Evolutionary conservation across 1,140 invertebrate species (phyloP).

Genomic region (Drosophila subpulchrella): DNA sequence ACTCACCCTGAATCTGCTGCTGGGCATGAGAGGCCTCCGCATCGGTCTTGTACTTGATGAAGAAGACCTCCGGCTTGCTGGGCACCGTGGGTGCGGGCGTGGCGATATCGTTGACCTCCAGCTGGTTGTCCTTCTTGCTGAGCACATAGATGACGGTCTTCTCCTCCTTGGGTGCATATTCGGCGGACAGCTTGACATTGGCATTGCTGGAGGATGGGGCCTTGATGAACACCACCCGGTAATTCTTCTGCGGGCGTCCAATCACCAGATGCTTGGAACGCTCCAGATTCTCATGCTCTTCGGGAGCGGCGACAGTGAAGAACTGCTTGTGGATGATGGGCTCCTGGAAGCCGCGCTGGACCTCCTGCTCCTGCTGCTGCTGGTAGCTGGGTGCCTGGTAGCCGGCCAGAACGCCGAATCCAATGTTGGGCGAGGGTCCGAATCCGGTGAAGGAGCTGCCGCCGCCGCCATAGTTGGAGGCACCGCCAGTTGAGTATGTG

Average conservation of each 20-base stretch:
- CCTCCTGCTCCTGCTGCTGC: slow-evolving; percentile 68
- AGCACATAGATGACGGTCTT: slow-evolving; percentile 94
- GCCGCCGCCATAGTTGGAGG: slow-evolving; percentile 13
- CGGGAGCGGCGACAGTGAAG: slow-evolving; percentile 76
- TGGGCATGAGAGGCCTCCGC: slow-evolving; percentile 85
- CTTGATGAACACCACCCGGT: slow-evolving; percentile 95
- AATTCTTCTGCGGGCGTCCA: slow-evolving; percentile 90
- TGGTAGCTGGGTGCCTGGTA: slow-evolving; percentile 71
- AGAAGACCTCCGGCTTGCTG: slow-evolving; percentile 91
- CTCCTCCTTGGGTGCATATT: slow-evolving; percentile 87
- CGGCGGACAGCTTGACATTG: slow-evolving; percentile 82
- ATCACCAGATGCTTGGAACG: slow-evolving; percentile 79
- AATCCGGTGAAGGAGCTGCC: slow-evolving; percentile 54
- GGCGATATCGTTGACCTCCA: slow-evolving; percentile 89
- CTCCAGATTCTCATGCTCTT: slow-evolving; percentile 70
- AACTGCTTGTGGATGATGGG: slow-evolving; percentile 81
- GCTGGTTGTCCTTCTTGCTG: slow-evolving; percentile 89
- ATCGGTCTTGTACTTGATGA: slow-evolving; percentile 90
- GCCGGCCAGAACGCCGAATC: slow-evolving; percentile 55
- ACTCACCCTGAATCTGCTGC: slow-evolving; percentile 81
- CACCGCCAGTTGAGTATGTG: neutral
- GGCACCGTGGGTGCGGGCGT: slow-evolving; percentile 90
- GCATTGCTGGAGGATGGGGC: slow-evolving; percentile 90
- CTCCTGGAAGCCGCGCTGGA: slow-evolving; percentile 58
- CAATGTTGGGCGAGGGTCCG: slow-evolving; percentile 62